Evolutionary conservation across 2,888 invertebrate species (phyloP), one percentile per base, ranked within the genome.

Genomic region (Chrysolina americana): DNA sequence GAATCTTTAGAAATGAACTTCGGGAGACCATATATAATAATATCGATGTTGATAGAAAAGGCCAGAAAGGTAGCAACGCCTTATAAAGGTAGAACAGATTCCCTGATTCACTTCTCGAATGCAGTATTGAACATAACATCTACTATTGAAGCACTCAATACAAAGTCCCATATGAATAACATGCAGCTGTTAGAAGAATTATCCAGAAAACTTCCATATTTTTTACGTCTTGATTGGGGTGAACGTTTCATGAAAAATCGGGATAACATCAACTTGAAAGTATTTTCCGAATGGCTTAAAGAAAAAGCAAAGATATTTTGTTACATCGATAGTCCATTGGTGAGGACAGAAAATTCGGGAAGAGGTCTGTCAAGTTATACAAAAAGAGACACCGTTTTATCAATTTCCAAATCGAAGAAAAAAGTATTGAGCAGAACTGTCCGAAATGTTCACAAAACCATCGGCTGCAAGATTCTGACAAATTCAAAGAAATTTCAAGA

Each of bases 11-110:
- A 53, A 53, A 53, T 53, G 53, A 53, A 17, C 53, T 53, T 15
- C 53, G 53, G n/a, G 8, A 53, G 53, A 53, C 53, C 53, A 10
- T 6, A 53, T 9, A 53, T 53, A 11, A 53, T 53, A 53, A 53
- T 53, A 53, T n/a, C 53, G 15, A 53, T 53, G 53, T 53, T 53
- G 17, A 21, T 53, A 53, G 53, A 53, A 53, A 53, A 53, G 17
- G 53, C 21, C 53, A 53, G 53, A n/a, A 53, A 21, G 21, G 21
- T 21, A 53, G 15, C 53, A 53, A 8, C 53, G 10, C 53, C 53
- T 15, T 19, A 5, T 17, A 21, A 53, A 53, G n/a, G 53, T 19
- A 53, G 21, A 53, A 17, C 53, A 9, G 53, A 53, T n/a, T 53
- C 53, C 10, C 17, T 53, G 53, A 53, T 53, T n/a, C 21, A 10